Evolutionary conservation across 2,113 vertebrate genomes (phyloP), one percentile per base, ranked within the genome.

Genomic region (Odontesthes bonariensis): DNA sequence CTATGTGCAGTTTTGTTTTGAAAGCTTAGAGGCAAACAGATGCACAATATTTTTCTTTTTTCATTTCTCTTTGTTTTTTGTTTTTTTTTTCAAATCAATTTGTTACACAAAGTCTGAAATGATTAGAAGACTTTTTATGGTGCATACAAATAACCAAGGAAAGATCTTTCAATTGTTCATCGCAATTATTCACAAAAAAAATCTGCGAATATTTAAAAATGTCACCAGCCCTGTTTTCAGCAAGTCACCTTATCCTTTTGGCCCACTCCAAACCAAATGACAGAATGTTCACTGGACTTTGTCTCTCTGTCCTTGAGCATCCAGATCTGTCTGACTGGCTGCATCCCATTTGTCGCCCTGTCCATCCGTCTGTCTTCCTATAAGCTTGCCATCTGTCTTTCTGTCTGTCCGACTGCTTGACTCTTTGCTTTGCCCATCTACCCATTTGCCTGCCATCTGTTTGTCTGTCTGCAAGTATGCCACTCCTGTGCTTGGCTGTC

Each of bases 401-500:
- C 79, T 84, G 78, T 80, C 82, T 77, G 70, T 87, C 84, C 73
- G 68, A 71, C 76, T 81, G 74, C 73, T 77, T 84, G 79, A 86
- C 69, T 85, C 73, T 82, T 76, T 82, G 81, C 78, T 65, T 86
- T 20, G 75, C 81, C 84, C 65, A 3, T 85, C 76, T 75, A 56
- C 65, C 80, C 77, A 82, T 87, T 86, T 87, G 87, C 79, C 72
- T 55, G 80, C 87, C 82, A 85, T 88, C 84, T 87, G 88, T 86
- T 83, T 84, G 67, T 79, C 79, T 87, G 83, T 88, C 84, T 87
- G 81, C 83, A 77, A 81, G 65, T 79, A 71, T 82, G 81, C 75
- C 66, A 38, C 47, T 77, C 70, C 73, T 74, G 70, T 73, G 74
- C 66, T 65, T 57, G 57, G 27, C 44, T 71, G 61, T 55, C 68